Base-by-base conservation (phyloP, 2,113 vertebrate species). In the Hystrix cristata region DNA sequence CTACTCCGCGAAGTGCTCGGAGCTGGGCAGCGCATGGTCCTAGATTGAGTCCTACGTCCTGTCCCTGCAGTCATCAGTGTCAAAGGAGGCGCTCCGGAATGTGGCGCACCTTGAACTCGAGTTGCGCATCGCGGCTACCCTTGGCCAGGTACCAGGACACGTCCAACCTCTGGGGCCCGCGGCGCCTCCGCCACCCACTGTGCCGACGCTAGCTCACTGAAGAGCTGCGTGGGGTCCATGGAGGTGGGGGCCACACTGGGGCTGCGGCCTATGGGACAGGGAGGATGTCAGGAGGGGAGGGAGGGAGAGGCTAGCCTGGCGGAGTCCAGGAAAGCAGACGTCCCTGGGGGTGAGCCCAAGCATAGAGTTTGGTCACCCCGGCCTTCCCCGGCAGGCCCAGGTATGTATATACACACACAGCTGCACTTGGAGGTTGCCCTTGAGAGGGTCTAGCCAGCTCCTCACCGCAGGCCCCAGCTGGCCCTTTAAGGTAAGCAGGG, bases 111-210 rank as follows among this genome's bases (percentile, higher is more conserved):
- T 98, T 96, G 38, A 99, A 99, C 76, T 99, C 99, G 0, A 87
- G 98, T 48, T 95, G 98, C 0, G 99, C 98, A 48, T 99, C 98
- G 2, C 99, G 99, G 3, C 99, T 99, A 67, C 98, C 91, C 96
- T 99, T 99, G 0, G 99, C 99, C 5, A 99, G 97, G 94, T 99
- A 99, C 99, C 99, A 99, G 5, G 99, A 99, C 0, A 99, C 98
- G 69, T 99, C 99, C 1, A 6, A 99, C 51, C 2, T 97, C 98
- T 3, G 99, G 98, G 2, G 97, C 97, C n/a, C 96, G 98, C 90
- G 99, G 96, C 0, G 99, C 99, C 76, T 99, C 99, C 0, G 98
- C 98, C 57, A 99, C 98, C 99, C 99, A 99, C 74, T 99, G 99
- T 0, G 98, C 98, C 0, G 99, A 99, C 25, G 99, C 99, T 1